phyloP scores from a whole-genome alignment of 2,797 vertebrate species.

The Cossypha caffra region DNA sequence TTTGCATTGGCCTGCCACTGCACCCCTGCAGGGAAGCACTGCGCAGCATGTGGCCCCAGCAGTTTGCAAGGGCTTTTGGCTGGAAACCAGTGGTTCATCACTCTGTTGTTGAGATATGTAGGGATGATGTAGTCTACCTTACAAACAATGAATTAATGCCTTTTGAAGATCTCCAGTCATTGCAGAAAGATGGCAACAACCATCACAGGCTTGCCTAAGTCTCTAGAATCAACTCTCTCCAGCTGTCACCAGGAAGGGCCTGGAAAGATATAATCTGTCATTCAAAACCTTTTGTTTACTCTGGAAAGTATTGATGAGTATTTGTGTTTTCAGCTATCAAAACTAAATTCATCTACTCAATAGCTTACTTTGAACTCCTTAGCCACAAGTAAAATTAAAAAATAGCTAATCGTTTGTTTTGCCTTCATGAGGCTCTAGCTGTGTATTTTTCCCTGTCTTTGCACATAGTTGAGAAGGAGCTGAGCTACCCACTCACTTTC shows the following conservation, averaged over 20 bases:
- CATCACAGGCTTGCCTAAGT: not conserved
- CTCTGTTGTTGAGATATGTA: not conserved
- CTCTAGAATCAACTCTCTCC: not conserved
- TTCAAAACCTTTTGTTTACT: not conserved
- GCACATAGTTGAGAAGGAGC: not conserved
- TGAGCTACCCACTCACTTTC: not conserved
- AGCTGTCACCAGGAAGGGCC: not conserved
- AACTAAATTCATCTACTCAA: not conserved
- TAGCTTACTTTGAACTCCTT: not conserved
- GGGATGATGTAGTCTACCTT: not conserved
- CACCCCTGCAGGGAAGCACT: not conserved
- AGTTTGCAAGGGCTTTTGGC: not conserved
- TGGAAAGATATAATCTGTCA: not conserved
- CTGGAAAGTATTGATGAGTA: not conserved
- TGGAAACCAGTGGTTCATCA: not conserved
- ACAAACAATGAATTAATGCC: not conserved
- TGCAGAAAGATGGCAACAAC: not conserved
- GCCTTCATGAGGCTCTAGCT: not conserved
- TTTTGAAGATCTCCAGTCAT: not conserved
- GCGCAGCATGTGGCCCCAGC: not conserved
- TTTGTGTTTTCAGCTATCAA: not conserved
- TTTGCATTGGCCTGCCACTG: fast-evolving
- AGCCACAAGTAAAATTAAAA: not conserved
- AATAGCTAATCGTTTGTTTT: not conserved
- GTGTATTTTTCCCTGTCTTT: not conserved